Evolutionary conservation across 2,888 invertebrate genomes (phyloP).

Genomic region (Aporophyla nigra): DNA sequence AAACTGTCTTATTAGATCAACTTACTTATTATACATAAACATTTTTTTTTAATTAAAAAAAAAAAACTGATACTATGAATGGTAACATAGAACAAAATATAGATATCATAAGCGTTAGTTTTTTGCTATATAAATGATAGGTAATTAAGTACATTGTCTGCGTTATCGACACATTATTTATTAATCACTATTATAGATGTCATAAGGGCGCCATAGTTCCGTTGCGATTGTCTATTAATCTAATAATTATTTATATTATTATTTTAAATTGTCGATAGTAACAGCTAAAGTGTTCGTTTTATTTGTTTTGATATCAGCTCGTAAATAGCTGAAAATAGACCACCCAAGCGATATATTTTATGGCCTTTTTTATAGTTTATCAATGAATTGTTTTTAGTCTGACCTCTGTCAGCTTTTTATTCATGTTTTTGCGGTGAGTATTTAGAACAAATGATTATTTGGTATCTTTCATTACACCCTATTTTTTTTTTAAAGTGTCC

Average conservation of each 20-base stretch:
- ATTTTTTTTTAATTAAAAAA: not conserved
- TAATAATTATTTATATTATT: constrained; percentile 5
- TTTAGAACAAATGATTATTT: no score
- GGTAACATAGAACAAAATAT: not conserved
- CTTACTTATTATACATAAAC: no score
- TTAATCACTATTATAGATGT: constrained; percentile 25
- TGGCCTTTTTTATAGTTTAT: constrained; percentile 3
- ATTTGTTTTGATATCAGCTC: constrained; percentile 7
- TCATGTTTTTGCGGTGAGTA: not conserved
- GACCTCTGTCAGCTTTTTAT: not conserved
- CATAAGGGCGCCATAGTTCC: constrained; percentile 50
- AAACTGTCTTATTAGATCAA: no score
- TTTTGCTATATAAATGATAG: not conserved
- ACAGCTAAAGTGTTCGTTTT: constrained; percentile 9
- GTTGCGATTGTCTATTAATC: constrained; percentile 39
- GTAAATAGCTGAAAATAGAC: not conserved
- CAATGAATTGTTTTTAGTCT: not conserved
- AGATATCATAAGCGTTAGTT: not conserved
- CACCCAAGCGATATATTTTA: not conserved
- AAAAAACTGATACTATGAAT: not conserved
- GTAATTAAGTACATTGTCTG: not conserved
- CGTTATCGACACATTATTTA: constrained; percentile 30
- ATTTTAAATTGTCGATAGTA: not conserved
- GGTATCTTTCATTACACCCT: no score
- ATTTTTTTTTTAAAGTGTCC: no score